Percentiles rank a stretch among this genome's conserved stretches.
phyloP scores from a whole-genome alignment of 35 echinoderm and acorn worm species.

The Hemicentrotus pulcherrimus region DNA sequence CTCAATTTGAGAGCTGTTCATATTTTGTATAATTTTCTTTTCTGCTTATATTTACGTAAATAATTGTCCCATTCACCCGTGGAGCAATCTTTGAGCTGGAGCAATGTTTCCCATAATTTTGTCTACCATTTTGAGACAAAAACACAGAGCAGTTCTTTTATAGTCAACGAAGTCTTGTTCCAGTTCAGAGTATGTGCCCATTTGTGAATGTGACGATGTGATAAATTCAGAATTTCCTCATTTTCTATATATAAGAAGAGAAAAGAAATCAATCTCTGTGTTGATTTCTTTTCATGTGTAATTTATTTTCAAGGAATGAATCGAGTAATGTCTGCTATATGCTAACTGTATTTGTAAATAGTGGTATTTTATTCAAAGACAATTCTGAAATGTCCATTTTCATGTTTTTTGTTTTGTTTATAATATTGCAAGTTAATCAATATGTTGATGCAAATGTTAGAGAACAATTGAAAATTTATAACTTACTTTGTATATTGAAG shows the following conservation, averaged over 20 bases:
- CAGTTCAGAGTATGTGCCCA: not conserved
- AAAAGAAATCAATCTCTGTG: not conserved
- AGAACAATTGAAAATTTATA: slow-evolving; percentile 26
- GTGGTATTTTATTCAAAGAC: slow-evolving; percentile 44
- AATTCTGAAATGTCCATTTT: slow-evolving; percentile 35
- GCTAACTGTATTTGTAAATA: slow-evolving; percentile 41
- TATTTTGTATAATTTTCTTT: not conserved
- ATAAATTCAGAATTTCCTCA: not conserved
- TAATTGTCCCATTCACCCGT: not conserved
- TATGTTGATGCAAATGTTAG: not conserved
- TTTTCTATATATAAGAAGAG: slow-evolving; percentile 15
- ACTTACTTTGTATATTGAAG: slow-evolving; percentile 47
- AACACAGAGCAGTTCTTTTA: not conserved
- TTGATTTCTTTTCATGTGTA: not conserved
- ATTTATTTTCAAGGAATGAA: slow-evolving; percentile 7
- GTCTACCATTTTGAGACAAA: not conserved
- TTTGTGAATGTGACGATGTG: not conserved
- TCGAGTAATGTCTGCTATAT: not conserved
- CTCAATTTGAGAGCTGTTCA: not conserved
- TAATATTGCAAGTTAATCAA: not conserved
- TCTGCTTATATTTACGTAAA: not conserved
- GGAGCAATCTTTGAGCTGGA: not conserved
- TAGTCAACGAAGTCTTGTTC: not conserved
- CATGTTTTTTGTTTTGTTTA: not conserved
- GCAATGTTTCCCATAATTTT: not conserved